Base-by-base conservation (phyloP, 2,113 vertebrate species). In the Oryzias curvinotus region DNA sequence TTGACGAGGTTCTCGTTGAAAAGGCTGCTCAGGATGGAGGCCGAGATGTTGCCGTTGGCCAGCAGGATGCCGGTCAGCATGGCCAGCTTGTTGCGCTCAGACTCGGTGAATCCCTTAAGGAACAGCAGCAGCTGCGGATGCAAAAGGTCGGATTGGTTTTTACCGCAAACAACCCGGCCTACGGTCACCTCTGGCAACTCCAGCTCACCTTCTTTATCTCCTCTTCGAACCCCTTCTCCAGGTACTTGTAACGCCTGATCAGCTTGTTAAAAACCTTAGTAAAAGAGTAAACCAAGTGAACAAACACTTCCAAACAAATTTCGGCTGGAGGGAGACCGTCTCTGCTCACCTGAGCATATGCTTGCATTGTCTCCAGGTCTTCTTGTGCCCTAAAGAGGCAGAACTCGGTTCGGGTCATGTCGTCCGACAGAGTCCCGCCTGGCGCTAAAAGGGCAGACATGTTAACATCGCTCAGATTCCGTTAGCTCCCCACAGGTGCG, bases 201-300 rank as follows among this genome's bases (percentile, higher is more conserved):
- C 5, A 4, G 1, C 88, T 68, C 86, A 98, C 97, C 95, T 99
- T 99, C 93, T 99, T 99, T 72, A 99, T 95, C 92, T 99, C 97
- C 89, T 99, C 97, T 89, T 99, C 97, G 90, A 99, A 98, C 75
- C 96, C 96, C 90, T 98, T 99, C 91, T 99, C 97, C 94, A 99
- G 92, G 93, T 99, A 99, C 86, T 99, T 99, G 92, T 99, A 99
- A 90, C 97, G 97, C 92, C 97, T 94, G 93, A 99, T 98, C 86
- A 99, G 92, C 91, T 99, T 99, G 94, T 98, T 98, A 95, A 99
- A 98, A 94, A 98, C 97, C 97, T 99, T 1, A 58, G 2, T 36
- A 0, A 7, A 3, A 0, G 36, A 36, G 44, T 16, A 44, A 30
- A 16, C 0, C 55, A 43, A 43, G 7, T 18, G 19, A 19, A 2